Evolutionary conservation across 1,140 invertebrate genomes (phyloP).

Genomic region (Conus betulinus): DNA sequence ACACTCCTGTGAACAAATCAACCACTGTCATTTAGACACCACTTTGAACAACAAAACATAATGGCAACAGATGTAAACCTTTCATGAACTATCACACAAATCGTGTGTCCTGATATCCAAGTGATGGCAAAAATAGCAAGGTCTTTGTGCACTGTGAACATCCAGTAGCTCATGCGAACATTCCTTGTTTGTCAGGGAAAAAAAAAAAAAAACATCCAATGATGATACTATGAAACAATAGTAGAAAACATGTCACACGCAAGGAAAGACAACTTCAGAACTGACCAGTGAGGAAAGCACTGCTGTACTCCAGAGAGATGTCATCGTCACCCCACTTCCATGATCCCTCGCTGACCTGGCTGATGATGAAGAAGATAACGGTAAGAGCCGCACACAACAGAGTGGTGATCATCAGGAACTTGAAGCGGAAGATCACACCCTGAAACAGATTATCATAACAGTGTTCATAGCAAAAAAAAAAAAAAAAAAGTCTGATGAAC

Average conservation of each 20-base stretch:
- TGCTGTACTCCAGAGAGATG: slow-evolving; percentile 91
- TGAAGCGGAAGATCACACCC: slow-evolving; percentile 98
- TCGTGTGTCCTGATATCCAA: too few species aligned
- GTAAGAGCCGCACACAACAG: slow-evolving; percentile 95
- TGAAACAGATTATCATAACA: slow-evolving; percentile 60
- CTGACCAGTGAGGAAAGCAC: slow-evolving; percentile 94
- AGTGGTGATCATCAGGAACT: slow-evolving; percentile 97
- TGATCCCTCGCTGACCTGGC: slow-evolving; percentile 92
- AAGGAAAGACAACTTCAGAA: neutral
- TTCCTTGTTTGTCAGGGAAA: too few species aligned
- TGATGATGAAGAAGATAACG: slow-evolving; percentile 95
- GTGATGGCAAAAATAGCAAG: too few species aligned
- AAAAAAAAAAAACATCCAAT: too few species aligned
- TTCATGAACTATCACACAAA: too few species aligned
- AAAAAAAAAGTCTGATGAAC: too few species aligned
- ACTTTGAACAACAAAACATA: neutral
- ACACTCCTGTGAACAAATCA: slow-evolving; percentile 80
- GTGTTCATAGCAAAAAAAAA: too few species aligned
- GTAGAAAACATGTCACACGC: too few species aligned
- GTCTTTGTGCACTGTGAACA: too few species aligned
- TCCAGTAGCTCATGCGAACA: too few species aligned
- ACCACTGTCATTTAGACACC: neutral
- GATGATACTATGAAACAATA: too few species aligned
- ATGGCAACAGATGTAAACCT: too few species aligned
- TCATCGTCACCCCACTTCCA: slow-evolving; percentile 96